phyloP scores from a whole-genome alignment of 2,888 invertebrate species.

The Hololepta plana region DNA sequence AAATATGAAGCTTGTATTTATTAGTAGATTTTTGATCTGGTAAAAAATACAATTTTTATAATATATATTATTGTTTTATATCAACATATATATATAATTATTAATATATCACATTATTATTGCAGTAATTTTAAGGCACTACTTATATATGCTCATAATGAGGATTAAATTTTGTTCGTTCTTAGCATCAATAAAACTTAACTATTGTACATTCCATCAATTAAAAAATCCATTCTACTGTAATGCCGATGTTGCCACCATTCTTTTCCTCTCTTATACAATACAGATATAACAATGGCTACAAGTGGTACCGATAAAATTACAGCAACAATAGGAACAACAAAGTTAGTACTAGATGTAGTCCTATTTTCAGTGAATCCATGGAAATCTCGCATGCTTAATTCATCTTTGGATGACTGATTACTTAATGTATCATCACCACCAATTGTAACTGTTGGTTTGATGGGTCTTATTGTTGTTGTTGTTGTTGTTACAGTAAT shows the following conservation, averaged over 20 bases:
- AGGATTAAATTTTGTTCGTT: too few species aligned
- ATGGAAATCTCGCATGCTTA: too few species aligned
- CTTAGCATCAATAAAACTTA: too few species aligned
- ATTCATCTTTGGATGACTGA: too few species aligned
- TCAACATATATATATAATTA: too few species aligned
- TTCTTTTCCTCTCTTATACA: slow-evolving; percentile 53
- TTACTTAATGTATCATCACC: slow-evolving; percentile 26
- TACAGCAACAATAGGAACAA: slow-evolving; percentile 56
- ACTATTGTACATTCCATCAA: slow-evolving; percentile 81
- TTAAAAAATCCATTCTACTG: slow-evolving; percentile 71
- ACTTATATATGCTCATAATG: too few species aligned
- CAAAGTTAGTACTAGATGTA: slow-evolving; percentile 35
- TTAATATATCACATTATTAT: too few species aligned
- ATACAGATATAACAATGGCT: slow-evolving; percentile 44
- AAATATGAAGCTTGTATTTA: too few species aligned
- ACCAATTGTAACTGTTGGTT: slow-evolving; percentile 32
- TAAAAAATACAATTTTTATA: too few species aligned
- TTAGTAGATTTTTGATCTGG: too few species aligned
- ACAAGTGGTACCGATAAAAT: slow-evolving; percentile 60
- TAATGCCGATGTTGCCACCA: slow-evolving; percentile 78
- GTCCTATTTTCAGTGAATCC: slow-evolving; percentile 10
- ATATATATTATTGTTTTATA: too few species aligned
- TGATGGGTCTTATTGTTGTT: slow-evolving; percentile 21
- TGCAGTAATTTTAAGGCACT: too few species aligned
- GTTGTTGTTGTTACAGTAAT: slow-evolving; percentile 9